Evolutionary conservation across 2,888 invertebrate species (phyloP), one percentile per base, ranked within the genome.

Genomic region (Pammene fasciana): DNA sequence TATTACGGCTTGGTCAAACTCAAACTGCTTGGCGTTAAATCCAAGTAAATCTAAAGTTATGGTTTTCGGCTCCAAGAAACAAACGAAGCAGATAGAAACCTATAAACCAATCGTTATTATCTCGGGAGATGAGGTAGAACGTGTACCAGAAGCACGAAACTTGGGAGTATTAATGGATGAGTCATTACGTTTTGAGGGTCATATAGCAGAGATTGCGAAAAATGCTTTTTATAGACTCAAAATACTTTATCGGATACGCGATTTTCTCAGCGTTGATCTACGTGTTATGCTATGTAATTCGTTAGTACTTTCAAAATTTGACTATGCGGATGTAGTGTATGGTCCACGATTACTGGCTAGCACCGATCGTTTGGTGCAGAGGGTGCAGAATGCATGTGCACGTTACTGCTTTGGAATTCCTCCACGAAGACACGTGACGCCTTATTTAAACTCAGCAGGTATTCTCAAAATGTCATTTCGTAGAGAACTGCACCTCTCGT

Each of bases 381-480:
- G 38, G 38, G 38, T 38, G 9, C 38, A 38, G 9, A 38, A 38
- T 38, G 38, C 38, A 38, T 38, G 38, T 38, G 9, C 38, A 9
- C 38, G 38, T 9, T 38, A 38, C 9, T 38, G 38, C 6, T 38
- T 38, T 38, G 38, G 38, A 9, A 9, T 38, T 38, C 38, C 38
- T 7, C 38, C 38, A 38, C 38, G 38, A 38, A 9, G 9, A 1
- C 38, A 38, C 38, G 38, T 38, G 9, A 56, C 57, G 11, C 26
- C 18, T 4, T 18, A 13, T 43, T 2, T 18, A 5, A 59, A 18
- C 13, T 43, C 45, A 10, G 43, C 43, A 18, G 43, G 57, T 13
- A 57, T 57, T 16, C 43, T 57, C 11, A 57, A 57, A 45, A 57
- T 57, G 57, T 11, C 18, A 43, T 11, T 18, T 57, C 43, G 57